Evolutionary conservation across 2,888 invertebrate species (phyloP), one percentile per base, ranked within the genome.

Genomic region (Alviniconcha strummeri): DNA sequence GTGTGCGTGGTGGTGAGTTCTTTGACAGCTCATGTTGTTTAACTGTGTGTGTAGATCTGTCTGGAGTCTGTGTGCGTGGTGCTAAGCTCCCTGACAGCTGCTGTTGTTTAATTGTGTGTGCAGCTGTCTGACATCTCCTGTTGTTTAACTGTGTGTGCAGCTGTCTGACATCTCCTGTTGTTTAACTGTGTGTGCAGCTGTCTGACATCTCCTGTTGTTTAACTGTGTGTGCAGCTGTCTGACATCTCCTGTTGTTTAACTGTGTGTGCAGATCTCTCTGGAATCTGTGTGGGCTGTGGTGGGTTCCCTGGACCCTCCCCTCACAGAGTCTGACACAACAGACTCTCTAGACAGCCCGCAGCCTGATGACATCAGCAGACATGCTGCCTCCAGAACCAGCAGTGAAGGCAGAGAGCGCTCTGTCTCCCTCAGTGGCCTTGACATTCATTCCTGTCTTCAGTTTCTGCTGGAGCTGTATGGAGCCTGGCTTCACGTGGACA

Each of bases 361-460:
- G 11, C 83, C 83, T 36, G 80, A 77, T 17, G 80, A 76, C 60
- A 80, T 81, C 54, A 17, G 69, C n/a, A 19, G 69, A 13, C 71
- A 83, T 52, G 9, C 56, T 9, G 17, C 64, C 71, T 69, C 84
- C 69, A 17, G 60, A 19, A 11, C 71, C 81, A n/a, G 60, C 55
- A 78, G 85, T 36, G 89, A 89, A 55, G 87, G 86, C 6, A 87
- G 89, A 69, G 92, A 92, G 80, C 86, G 91, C 69, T 91, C 90
- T 82, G 89, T 92, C 79, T 91, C 95, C 79, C 94, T 94, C 80
- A 95, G 95, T 77, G 93, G 92, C 15, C 89, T 99, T 69, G 98
- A 99, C 94, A 95, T 98, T 60, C 97, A 97, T 93, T 99, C 98
- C 85, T 99, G 98, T 94, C 94, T 98, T 82, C 97, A 98, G 92